Conservation (phyloP, 1,140 invertebrate genomes). For the Ips nitidus region DNA sequence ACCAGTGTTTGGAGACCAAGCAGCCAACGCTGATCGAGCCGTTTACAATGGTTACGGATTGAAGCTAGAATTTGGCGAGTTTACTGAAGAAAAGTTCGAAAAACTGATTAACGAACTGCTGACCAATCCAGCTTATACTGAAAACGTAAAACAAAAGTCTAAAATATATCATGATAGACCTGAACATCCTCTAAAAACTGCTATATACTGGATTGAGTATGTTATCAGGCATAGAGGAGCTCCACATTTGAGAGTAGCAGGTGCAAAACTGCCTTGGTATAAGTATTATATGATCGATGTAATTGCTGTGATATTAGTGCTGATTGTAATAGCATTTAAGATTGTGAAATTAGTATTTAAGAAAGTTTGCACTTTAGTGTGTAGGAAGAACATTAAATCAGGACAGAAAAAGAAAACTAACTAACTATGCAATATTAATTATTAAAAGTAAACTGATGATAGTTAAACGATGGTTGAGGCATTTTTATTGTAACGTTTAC, state of each 20-base stretch:
- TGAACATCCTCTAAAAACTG: constrained; percentile 59
- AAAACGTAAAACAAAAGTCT: constrained; percentile 59
- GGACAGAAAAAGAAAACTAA: background rate
- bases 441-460: background rate
- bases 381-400: background rate
- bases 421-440: background rate
- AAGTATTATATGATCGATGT: constrained; percentile 52
- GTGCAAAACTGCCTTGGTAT: constrained; percentile 59
- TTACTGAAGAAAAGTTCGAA: constrained; percentile 41
- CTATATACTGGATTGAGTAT: constrained; percentile 71
- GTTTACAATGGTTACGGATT: constrained; percentile 47
- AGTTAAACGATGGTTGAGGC: too few relatives aligned
- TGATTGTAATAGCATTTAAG: background rate
- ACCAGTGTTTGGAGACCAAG: constrained; percentile 67
- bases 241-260: constrained; percentile 55
- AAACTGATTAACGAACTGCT: constrained; percentile 29
- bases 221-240: constrained; percentile 62
- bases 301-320: constrained; percentile 6
- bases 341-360: background rate
- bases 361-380: background rate
- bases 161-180: constrained; percentile 30
- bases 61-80: constrained; percentile 37
- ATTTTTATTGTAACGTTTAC: too few relatives aligned
- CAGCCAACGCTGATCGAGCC: constrained; percentile 53
- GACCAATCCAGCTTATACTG: constrained; percentile 38